A percentile compares a stretch with the other conserved stretches of the same genome.
These are phyloP conservation scores for Corythornis vintsioides DNA, from an alignment of 2,113 vertebrate species.

Conservation along the genomic window DNA sequence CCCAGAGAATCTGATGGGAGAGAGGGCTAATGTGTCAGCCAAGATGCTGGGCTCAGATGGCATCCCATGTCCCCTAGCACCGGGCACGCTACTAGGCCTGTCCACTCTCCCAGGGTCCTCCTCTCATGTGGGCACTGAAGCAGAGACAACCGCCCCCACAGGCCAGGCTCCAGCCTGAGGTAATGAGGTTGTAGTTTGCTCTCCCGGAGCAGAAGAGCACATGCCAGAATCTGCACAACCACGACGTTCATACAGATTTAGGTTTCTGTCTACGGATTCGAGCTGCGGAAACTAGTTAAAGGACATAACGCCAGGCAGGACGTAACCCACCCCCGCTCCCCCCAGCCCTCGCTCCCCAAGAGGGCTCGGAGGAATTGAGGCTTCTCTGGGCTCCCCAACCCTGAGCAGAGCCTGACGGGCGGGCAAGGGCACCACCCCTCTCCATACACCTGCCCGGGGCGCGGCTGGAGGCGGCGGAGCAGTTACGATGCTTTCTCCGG, in stretches of 20 bases:
- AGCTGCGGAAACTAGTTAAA: no score
- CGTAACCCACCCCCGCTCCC: not conserved
- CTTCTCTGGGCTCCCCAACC: not conserved
- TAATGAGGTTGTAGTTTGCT: not conserved
- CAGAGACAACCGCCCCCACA: not conserved
- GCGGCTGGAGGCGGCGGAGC: not conserved
- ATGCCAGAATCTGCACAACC: rapidly evolving
- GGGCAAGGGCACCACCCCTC: rapidly evolving
- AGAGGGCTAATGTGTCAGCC: rapidly evolving
- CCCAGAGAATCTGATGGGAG: not conserved
- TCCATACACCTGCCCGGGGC: not conserved
- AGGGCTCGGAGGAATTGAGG: rapidly evolving
- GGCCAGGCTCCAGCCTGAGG: not conserved
- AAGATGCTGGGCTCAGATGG: rapidly evolving
- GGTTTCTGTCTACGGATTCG: not conserved
- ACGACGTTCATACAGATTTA: rapidly evolving
- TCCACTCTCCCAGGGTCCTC: rapidly evolving
- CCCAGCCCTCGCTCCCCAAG: not conserved
- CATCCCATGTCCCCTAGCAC: rapidly evolving
- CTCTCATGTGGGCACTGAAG: not conserved
- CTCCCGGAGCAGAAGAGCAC: not conserved
- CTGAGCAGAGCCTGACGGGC: not conserved
- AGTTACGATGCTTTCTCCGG: no score
- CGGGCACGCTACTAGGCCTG: not conserved
- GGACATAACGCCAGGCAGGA: not conserved